A percentile compares a stretch with the other conserved stretches of the same genome.
Conservation (phyloP, 2,113 vertebrate genomes). For the Gasterosteus aculeatus region DNA sequence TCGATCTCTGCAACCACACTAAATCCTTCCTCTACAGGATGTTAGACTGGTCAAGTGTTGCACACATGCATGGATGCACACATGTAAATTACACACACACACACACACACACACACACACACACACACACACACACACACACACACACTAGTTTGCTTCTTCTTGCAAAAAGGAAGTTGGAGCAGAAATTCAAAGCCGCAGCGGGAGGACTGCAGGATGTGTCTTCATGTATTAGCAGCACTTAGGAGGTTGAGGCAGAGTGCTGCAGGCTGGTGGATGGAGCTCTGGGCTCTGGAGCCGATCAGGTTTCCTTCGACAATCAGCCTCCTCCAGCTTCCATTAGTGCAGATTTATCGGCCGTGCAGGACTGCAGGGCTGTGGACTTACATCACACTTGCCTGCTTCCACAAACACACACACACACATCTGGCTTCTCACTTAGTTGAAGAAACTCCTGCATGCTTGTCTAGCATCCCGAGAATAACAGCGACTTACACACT, state of each 20-base stretch:
- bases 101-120: no score
- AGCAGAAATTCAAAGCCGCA: neutral
- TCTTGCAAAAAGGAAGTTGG: neutral
- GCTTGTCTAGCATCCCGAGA: neutral
- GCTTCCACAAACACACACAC: neutral
- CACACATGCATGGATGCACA: conserved; percentile 8
- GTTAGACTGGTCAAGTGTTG: conserved; percentile 12
- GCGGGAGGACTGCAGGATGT: conserved; percentile 1
- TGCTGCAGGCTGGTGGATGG: neutral
- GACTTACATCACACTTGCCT: conserved; percentile 18
- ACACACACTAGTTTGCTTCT: conserved; percentile 7
- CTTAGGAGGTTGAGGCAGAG: conserved; percentile 26
- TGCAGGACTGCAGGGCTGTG: neutral
- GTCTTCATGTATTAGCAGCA: conserved; percentile 19
- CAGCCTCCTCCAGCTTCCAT: conserved; percentile 2
- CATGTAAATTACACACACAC: neutral
- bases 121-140: no score
- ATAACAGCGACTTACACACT: neutral
- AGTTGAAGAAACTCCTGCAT: conserved; percentile 9
- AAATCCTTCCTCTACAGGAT: conserved; percentile 32
- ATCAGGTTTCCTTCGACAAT: conserved; percentile 33
- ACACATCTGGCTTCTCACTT: conserved; percentile 22
- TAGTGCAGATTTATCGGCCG: conserved; percentile 20
- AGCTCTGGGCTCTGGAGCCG: conserved; percentile 14
- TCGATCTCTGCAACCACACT: neutral